Conservation (phyloP, 2,888 invertebrate genomes). For the Caenorhabditis becei region DNA sequence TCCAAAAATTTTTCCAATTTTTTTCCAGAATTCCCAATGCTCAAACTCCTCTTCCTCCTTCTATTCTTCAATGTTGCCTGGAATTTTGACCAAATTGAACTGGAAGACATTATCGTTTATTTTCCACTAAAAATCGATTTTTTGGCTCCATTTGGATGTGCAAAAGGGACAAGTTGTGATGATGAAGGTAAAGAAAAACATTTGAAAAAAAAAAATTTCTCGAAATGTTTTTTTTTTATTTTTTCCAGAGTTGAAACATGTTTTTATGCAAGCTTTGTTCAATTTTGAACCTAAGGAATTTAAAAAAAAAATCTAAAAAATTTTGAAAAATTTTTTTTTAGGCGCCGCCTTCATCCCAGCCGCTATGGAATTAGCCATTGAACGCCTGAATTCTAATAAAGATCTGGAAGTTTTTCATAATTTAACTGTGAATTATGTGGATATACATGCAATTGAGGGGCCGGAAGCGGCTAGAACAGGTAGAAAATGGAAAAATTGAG, state of each 20-base stretch:
- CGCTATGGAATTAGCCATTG: constrained; percentile 39
- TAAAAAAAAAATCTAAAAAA: too few species aligned
- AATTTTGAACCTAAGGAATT: too few species aligned
- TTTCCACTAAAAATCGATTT: constrained; percentile 64
- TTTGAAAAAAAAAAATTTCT: not conserved
- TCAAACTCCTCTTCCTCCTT: not conserved
- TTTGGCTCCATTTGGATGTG: constrained; percentile 64
- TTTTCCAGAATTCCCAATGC: not conserved
- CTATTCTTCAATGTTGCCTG: not conserved
- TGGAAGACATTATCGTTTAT: constrained; percentile 49
- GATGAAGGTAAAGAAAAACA: constrained; percentile 49
- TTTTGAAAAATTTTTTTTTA: constrained; percentile 9
- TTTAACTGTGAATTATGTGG: constrained; percentile 49
- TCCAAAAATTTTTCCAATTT: too few species aligned
- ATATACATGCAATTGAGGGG: constrained; percentile 27
- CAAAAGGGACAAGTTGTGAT: constrained; percentile 43
- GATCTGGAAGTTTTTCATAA: constrained; percentile 57
- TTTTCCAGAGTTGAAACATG: too few species aligned
- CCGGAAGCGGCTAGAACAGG: constrained; percentile 43
- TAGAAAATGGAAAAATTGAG: too few species aligned
- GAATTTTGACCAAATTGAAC: constrained; percentile 47
- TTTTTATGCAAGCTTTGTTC: too few species aligned
- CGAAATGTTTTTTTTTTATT: too few species aligned
- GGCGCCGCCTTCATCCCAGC: constrained; percentile 56
- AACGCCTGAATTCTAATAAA: constrained; percentile 31